Percentiles rank a stretch among this genome's conserved stretches.
Conservation (phyloP, 2,797 vertebrate genomes). For the Phataginus tetradactyla region DNA sequence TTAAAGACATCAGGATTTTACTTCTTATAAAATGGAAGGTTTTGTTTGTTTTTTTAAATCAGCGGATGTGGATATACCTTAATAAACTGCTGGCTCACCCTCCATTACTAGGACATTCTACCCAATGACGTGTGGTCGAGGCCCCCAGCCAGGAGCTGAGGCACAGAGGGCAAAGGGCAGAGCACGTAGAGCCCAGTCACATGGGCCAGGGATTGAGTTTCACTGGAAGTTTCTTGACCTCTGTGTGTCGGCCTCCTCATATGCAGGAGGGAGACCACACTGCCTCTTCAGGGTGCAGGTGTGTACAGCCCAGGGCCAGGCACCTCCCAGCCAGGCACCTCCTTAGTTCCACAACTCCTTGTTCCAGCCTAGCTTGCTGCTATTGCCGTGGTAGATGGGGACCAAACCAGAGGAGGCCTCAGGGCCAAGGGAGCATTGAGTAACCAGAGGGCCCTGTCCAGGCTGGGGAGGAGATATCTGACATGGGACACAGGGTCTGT, state of each 20-base stretch:
- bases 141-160: background rate
- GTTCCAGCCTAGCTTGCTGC: background rate
- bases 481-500: background rate
- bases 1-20: background rate
- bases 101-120: background rate
- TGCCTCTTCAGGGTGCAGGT: background rate
- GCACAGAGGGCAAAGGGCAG: background rate
- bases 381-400: background rate
- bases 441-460: background rate
- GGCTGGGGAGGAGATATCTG: background rate
- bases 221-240: background rate
- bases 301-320: rapidly evolving
- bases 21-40: background rate
- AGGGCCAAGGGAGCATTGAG: background rate
- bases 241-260: background rate
- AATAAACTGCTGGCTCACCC: background rate
- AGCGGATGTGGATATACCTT: background rate
- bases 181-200: background rate
- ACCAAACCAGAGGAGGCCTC: background rate
- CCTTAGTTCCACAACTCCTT: background rate
- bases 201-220: background rate
- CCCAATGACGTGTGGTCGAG: no score
- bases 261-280: background rate
- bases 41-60: background rate
- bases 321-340: background rate